phyloP scores from a whole-genome alignment of 2,797 vertebrate species.

The Lepus oiostolus region DNA sequence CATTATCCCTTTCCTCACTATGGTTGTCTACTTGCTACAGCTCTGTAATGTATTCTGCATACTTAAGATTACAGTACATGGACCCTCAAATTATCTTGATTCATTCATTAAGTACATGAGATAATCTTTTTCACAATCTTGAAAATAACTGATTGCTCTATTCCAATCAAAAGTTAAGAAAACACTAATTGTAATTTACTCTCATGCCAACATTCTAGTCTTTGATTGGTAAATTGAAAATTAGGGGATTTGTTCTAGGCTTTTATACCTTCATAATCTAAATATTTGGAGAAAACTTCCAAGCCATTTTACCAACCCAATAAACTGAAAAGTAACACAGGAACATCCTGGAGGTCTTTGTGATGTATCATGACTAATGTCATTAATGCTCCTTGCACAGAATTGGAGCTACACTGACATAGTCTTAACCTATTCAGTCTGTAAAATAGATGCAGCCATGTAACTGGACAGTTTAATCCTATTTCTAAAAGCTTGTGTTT shows the following conservation, averaged over 20 bases:
- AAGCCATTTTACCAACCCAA: background rate
- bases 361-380: background rate
- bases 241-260: background rate
- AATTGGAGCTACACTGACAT: background rate
- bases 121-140: constrained; percentile 53
- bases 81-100: constrained; percentile 43
- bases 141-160: constrained; percentile 10
- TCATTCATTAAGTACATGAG: constrained; percentile 12
- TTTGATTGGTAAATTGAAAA: constrained; percentile 56
- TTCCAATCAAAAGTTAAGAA: constrained; percentile 66
- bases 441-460: background rate
- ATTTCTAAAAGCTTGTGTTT: constrained; percentile 10
- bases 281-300: background rate
- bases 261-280: background rate
- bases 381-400: background rate
- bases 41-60: background rate
- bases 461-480: background rate
- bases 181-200: constrained; percentile 60
- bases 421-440: background rate
- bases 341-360: background rate
- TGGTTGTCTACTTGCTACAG: background rate
- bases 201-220: constrained; percentile 25
- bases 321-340: background rate
- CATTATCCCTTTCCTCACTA: background rate
- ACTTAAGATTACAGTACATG: background rate